Evolutionary conservation across 2,797 vertebrate genomes (phyloP), one percentile per base, ranked within the genome.

Genomic region (Ateles fusciceps): DNA sequence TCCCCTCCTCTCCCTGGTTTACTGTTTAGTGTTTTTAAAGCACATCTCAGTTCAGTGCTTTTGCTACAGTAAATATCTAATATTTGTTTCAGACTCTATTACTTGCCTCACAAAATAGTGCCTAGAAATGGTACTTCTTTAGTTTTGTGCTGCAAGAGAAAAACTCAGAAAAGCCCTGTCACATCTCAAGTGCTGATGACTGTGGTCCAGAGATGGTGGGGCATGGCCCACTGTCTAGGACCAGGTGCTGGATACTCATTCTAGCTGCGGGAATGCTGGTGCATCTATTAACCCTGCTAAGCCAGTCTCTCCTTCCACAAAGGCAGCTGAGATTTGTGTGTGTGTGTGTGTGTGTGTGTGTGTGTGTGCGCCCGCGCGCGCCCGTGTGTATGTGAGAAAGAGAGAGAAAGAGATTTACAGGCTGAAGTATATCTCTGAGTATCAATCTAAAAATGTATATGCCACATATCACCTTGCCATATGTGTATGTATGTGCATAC

Each of bases 61-160:
- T 96, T 78, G 68, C 24, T 89, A 42, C 26, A 64, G 55, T 71
- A 96, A 98, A 94, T 84, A 95, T 89, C 83, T 96, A 97, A 97
- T 97, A 64, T 97, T 95, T 0, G 0, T 79, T 97, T 98, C 92
- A 95, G 92, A 86, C 72, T 98, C 89, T 96, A 80, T 85, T 97
- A 81, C 92, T 91, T 97, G 61, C 78, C 97, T 98, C 96, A 94
- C 89, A 97, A 97, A 96, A 85, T 36, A 97, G 75, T 91, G 46
- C 76, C 93, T 85, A 91, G 44, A 94, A 98, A 85, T 1, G 4
- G 55, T 93, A 79, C 75, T 94, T 96, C 91, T 78, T 97, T 97
- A 97, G 90, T 97, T 98, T 83, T 97, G 17, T 76, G 36, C 68
- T 26, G 59, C 79, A 50, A 76, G 19, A 88, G 52, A 75, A 94